A percentile compares a stretch with the other conserved stretches of the same genome.
These are phyloP conservation scores for Virgularia gustaviana DNA, from an alignment of 92 coral and sea anemone species.

Conservation along the genomic window DNA sequence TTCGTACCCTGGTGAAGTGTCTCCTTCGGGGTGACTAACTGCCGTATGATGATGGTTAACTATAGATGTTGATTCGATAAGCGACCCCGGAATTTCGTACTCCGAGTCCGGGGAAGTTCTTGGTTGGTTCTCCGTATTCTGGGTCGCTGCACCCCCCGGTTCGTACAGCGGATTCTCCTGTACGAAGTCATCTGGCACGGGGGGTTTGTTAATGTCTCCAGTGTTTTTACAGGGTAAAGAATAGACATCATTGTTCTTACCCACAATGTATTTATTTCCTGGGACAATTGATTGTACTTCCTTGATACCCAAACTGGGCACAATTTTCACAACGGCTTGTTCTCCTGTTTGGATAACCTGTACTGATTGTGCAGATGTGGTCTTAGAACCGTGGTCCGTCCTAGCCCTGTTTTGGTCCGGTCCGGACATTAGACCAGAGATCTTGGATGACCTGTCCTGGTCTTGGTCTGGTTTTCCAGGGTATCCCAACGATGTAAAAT, in stretches of 20 bases:
- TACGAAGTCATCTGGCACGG: not conserved
- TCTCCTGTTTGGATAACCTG: no score
- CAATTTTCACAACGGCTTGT: constrained; percentile 12
- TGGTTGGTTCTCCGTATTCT: no score
- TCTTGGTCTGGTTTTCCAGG: no score
- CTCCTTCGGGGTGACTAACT: no score
- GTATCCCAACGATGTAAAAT: constrained; percentile 23
- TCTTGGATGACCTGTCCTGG: no score
- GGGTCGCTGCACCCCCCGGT: no score
- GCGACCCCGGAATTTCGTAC: constrained; percentile 18
- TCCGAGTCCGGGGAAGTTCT: not conserved
- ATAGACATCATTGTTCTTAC: constrained; percentile 20
- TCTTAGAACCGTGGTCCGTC: no score
- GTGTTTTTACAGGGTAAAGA: constrained; percentile 7
- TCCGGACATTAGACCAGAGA: no score
- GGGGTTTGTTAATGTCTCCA: not conserved
- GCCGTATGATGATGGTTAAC: not conserved
- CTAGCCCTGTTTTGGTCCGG: no score
- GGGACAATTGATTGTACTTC: constrained; percentile 17
- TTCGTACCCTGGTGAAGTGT: constrained; percentile 15
- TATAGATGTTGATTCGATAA: not conserved
- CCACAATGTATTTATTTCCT: constrained; percentile 11
- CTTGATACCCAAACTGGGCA: constrained; percentile 23
- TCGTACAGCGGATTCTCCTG: not conserved
- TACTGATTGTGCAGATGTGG: no score